phyloP scores from a whole-genome alignment of 2,888 invertebrate genomes.

The Epinotia demarniana region DNA sequence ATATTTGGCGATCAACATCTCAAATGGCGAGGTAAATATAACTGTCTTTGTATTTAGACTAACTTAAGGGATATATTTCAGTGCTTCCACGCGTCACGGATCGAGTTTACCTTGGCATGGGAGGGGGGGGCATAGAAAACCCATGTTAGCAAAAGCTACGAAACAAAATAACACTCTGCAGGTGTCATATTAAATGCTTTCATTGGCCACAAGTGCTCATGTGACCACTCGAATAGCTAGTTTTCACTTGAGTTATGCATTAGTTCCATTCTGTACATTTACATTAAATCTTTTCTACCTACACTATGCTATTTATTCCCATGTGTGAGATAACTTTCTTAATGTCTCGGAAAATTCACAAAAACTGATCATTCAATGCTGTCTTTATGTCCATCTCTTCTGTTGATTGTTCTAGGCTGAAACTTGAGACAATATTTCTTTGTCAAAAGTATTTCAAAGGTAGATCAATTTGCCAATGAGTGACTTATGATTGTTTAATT shows the following conservation, averaged over 20 bases:
- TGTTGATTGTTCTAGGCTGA: not conserved
- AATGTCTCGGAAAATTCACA: conserved; percentile 4
- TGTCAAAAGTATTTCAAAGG: not conserved
- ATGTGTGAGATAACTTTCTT: conserved; percentile 34
- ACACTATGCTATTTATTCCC: conserved; percentile 18
- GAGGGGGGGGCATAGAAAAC: conserved; percentile 32
- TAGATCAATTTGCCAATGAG: not conserved
- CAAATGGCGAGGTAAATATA: conserved; percentile 92
- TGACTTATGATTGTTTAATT: conserved; percentile 18
- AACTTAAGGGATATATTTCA: not conserved
- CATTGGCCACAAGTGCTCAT: conserved; percentile 4
- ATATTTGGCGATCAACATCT: conserved; percentile 97
- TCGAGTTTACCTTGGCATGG: conserved; percentile 39
- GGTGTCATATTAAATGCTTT: conserved; percentile 35
- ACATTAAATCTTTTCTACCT: conserved; percentile 13
- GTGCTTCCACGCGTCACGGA: conserved; percentile 40
- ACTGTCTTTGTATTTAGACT: conserved; percentile 35
- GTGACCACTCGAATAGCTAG: conserved; percentile 13
- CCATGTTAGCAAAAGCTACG: conserved; percentile 15
- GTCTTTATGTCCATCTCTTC: not conserved
- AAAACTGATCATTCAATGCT: conserved; percentile 4
- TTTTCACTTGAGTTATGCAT: conserved; percentile 20
- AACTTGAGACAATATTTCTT: not conserved
- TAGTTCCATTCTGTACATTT: not conserved
- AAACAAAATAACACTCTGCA: conserved; percentile 35